Base-by-base conservation (phyloP, 2,113 vertebrate genomes). In the Sorex araneus region DNA sequence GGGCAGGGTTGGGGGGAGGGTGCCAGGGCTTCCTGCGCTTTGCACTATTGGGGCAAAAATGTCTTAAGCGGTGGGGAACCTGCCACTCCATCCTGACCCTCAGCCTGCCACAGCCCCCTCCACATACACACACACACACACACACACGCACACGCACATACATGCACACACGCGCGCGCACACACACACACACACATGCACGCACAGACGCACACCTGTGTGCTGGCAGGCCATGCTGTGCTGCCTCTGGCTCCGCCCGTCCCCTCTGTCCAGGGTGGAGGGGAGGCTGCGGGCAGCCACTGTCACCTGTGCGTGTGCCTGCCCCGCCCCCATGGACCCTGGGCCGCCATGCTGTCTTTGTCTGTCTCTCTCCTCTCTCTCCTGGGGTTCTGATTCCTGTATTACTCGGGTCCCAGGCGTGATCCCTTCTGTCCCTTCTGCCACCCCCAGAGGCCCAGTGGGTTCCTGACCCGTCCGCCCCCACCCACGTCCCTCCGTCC, bases 41-140 rank as follows among this genome's bases (percentile, higher is more conserved):
- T 95, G 97, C 97, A 96, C 86, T 97, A 95, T 82, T 95, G 95
- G 96, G 97, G 97, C 97, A 97, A 91, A 96, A 95, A 97, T 97
- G 97, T 98, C 97, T 98, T 98, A 98, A 97, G 92, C 88, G 82
- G 90, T 96, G 93, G 96, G 94, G 95, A 94, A 92, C 88, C 92
- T 97, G 93, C 95, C 94, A 96, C 90, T 93, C 90, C 96, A 94
- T 94, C 92, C 95, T 87, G 82, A 94, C 95, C 94, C 94, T 94
- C 78, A 92, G 89, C 94, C 94, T 92, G 95, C 85, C 96, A 94
- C 93, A 95, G 92, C 92, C 96, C 92, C 96, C 91, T 83, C 32
- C 27, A 88, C 75, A 93, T 63, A 88, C 74, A 67, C 32, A 64
- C 34, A 66, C 57, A 57, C 84, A 70, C 74, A 67, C 74, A 77